Evolutionary conservation across 2,113 vertebrate species (phyloP).

Genomic region (Hyperopisus bebe): DNA sequence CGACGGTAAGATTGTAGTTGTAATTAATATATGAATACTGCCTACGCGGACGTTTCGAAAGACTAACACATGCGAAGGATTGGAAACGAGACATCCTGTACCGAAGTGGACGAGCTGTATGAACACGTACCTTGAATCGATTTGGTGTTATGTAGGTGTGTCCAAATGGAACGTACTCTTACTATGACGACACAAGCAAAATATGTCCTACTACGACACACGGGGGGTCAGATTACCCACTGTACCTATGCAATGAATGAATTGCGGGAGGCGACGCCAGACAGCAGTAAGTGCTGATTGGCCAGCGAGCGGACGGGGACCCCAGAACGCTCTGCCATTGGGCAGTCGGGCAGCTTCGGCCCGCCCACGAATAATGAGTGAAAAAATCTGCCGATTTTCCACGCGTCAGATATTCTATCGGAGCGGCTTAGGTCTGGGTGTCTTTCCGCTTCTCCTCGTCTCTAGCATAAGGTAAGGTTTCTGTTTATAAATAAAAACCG

Average conservation of each 20-base stretch:
- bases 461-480: not conserved
- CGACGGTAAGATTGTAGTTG: not conserved
- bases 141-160: not conserved
- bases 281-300: not conserved
- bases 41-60: not conserved
- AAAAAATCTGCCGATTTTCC: not conserved
- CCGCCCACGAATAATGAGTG: not conserved
- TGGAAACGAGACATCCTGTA: not conserved
- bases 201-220: not conserved
- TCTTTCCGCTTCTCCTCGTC: not conserved
- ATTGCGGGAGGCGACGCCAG: not conserved
- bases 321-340: not conserved
- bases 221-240: not conserved
- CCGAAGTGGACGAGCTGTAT: not conserved
- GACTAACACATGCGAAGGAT: not conserved
- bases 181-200: not conserved
- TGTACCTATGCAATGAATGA: not conserved
- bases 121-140: not conserved
- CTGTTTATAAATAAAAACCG: not conserved
- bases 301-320: not conserved
- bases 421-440: not conserved
- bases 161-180: not conserved
- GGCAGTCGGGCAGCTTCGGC: not conserved
- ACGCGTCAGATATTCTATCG: not conserved
- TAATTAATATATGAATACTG: not conserved